Conservation (phyloP, 2,888 invertebrate species). For the Nemapogon koenigi region DNA sequence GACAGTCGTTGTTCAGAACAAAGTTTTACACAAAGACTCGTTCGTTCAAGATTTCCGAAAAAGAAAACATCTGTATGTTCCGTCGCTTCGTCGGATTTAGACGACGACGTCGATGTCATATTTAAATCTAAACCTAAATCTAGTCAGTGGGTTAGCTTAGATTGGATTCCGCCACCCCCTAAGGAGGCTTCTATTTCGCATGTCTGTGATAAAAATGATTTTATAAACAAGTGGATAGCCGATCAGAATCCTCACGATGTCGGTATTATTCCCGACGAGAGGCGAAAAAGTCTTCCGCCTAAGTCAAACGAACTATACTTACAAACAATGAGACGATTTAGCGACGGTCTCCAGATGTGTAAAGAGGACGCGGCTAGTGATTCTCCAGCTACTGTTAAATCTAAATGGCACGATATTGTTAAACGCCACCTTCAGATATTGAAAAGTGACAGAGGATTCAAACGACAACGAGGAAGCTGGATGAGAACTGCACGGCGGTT, state of each 20-base stretch:
- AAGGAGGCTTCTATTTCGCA: slow-evolving; percentile 57
- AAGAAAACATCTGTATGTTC: slow-evolving; percentile 61
- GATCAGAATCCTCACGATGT: slow-evolving; percentile 56
- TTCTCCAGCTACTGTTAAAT: slow-evolving; percentile 55
- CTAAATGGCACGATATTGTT: slow-evolving; percentile 61
- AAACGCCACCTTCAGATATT: slow-evolving; percentile 54
- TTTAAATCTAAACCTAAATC: slow-evolving; percentile 64
- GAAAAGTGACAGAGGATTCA: slow-evolving; percentile 54
- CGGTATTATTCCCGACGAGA: slow-evolving; percentile 48
- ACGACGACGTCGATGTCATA: slow-evolving; percentile 60
- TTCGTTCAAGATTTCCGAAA: slow-evolving; percentile 49
- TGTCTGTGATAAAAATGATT: slow-evolving; percentile 63
- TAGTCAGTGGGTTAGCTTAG: slow-evolving; percentile 64
- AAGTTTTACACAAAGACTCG: slow-evolving; percentile 38
- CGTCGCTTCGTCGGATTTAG: slow-evolving; percentile 59
- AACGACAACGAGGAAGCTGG: slow-evolving; percentile 55
- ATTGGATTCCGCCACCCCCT: slow-evolving; percentile 59
- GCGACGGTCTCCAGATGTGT: slow-evolving; percentile 57
- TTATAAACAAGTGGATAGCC: slow-evolving; percentile 60
- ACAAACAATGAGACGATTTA: slow-evolving; percentile 57
- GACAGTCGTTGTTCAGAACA: slow-evolving; percentile 34
- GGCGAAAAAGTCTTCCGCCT: slow-evolving; percentile 56
- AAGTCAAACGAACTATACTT: slow-evolving; percentile 58
- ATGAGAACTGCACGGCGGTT: slow-evolving; percentile 51
- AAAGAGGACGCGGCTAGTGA: slow-evolving; percentile 61